These are phyloP conservation scores for Drosophila pseudoananassae DNA, from an alignment of 1,140 invertebrate species.

Conservation along the genomic window DNA sequence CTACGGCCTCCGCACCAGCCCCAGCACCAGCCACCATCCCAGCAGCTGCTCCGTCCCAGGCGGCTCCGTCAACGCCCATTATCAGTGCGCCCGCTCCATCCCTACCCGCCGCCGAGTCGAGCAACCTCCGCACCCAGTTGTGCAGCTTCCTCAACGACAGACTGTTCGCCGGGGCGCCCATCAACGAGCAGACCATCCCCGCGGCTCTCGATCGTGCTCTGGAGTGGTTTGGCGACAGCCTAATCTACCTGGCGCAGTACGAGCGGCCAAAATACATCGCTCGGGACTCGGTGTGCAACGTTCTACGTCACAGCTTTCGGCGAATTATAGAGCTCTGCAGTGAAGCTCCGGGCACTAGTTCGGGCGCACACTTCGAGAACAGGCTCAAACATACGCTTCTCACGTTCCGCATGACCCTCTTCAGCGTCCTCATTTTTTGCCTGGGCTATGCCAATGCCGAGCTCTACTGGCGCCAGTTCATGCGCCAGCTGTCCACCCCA, in stretches of 20 bases:
- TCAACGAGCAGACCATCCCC: conserved; percentile 68
- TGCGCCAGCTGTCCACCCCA: conserved; percentile 53
- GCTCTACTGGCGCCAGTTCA: conserved; percentile 71
- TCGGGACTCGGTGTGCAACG: conserved; percentile 73
- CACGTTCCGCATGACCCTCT: conserved; percentile 64
- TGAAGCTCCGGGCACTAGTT: conserved; percentile 39
- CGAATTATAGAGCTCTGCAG: conserved; percentile 82
- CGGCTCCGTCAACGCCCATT: background rate
- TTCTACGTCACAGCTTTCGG: conserved; percentile 58
- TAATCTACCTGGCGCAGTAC: conserved; percentile 73
- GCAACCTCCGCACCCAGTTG: conserved; percentile 58
- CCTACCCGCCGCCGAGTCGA: conserved; percentile 3
- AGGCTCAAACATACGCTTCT: conserved; percentile 80
- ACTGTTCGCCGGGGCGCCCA: conserved; percentile 60
- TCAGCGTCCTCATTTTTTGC: conserved; percentile 70
- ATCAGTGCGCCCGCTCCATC: background rate
- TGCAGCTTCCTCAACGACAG: conserved; percentile 54
- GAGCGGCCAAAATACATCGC: conserved; percentile 76
- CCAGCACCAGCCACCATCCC: background rate
- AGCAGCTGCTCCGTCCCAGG: conserved; percentile 8
- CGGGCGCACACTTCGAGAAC: conserved; percentile 80
- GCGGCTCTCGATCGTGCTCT: conserved; percentile 62
- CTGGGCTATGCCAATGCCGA: conserved; percentile 72
- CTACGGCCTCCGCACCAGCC: background rate
- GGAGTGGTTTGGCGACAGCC: conserved; percentile 61